These are phyloP conservation scores for Cydia fagiglandana DNA, from an alignment of 1,140 invertebrate genomes.

Conservation along the genomic window DNA sequence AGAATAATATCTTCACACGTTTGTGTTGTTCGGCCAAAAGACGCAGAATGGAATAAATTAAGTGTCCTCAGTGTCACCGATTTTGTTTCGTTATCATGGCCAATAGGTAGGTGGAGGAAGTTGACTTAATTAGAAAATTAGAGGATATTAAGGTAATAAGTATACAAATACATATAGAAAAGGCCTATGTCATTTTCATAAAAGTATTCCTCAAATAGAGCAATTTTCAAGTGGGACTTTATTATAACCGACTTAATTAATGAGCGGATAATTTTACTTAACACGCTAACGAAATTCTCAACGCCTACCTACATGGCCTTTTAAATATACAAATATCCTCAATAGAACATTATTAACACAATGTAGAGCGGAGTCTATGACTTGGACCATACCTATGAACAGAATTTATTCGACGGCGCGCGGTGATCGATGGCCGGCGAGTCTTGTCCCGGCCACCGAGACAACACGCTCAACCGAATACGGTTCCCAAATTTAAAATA, in stretches of 20 bases:
- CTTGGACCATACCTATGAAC: slow-evolving; percentile 44
- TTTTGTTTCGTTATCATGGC: background rate
- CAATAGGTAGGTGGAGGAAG: background rate
- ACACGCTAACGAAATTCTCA: too few relatives aligned
- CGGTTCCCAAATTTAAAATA: slow-evolving; percentile 53
- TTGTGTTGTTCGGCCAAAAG: background rate
- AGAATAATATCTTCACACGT: background rate
- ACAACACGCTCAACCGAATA: slow-evolving; percentile 54
- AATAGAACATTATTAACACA: background rate
- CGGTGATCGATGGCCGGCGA: slow-evolving; percentile 67
- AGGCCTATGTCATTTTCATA: too few relatives aligned
- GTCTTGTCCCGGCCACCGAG: slow-evolving; percentile 54
- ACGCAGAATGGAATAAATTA: background rate
- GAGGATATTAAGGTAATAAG: too few relatives aligned
- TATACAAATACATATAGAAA: too few relatives aligned
- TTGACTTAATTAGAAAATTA: background rate
- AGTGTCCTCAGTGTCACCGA: background rate
- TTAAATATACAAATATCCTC: too few relatives aligned
- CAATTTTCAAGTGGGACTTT: too few relatives aligned
- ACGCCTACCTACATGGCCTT: too few relatives aligned
- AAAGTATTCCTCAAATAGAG: too few relatives aligned
- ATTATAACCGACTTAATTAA: too few relatives aligned
- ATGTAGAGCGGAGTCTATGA: slow-evolving; percentile 18
- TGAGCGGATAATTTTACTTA: too few relatives aligned
- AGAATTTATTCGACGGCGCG: slow-evolving; percentile 67